A percentile compares a stretch with the other conserved stretches of the same genome.
phyloP scores from a whole-genome alignment of 2,797 vertebrate species.

The Chelonia mydas region DNA sequence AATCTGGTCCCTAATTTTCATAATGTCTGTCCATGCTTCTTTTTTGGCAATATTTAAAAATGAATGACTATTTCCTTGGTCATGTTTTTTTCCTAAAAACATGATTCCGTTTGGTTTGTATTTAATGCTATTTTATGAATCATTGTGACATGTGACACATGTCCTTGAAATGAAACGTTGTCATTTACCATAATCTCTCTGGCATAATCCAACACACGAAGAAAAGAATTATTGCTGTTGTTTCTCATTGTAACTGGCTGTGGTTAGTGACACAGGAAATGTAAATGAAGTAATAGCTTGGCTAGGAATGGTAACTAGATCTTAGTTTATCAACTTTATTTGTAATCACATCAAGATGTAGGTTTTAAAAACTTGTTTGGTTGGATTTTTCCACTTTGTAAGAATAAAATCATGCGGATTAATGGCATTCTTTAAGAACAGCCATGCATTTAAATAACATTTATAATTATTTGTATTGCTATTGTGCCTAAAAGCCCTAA shows the following conservation, averaged over 20 bases:
- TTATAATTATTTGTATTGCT: not conserved
- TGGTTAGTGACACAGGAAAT: not conserved
- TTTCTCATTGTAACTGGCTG: not conserved
- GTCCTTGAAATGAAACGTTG: not conserved
- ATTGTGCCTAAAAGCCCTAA: not conserved
- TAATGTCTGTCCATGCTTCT: not conserved
- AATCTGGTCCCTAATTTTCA: not conserved
- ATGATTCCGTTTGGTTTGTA: not conserved
- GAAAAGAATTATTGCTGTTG: not conserved
- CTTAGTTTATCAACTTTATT: slow-evolving; percentile 13
- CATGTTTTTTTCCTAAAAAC: not conserved
- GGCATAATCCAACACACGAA: not conserved
- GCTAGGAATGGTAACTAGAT: not conserved
- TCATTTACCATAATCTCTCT: not conserved
- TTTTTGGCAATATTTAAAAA: not conserved
- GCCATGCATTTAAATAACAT: not conserved
- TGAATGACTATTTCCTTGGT: not conserved
- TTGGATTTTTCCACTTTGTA: not conserved
- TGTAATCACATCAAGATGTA: slow-evolving; percentile 6
- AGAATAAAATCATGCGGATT: not conserved
- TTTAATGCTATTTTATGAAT: not conserved
- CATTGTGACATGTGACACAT: not conserved
- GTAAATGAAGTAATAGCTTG: not conserved
- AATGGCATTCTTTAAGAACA: not conserved
- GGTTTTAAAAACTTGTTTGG: not conserved